Evolutionary conservation across 2,888 invertebrate species (phyloP).

Genomic region (Rotaria macrura): DNA sequence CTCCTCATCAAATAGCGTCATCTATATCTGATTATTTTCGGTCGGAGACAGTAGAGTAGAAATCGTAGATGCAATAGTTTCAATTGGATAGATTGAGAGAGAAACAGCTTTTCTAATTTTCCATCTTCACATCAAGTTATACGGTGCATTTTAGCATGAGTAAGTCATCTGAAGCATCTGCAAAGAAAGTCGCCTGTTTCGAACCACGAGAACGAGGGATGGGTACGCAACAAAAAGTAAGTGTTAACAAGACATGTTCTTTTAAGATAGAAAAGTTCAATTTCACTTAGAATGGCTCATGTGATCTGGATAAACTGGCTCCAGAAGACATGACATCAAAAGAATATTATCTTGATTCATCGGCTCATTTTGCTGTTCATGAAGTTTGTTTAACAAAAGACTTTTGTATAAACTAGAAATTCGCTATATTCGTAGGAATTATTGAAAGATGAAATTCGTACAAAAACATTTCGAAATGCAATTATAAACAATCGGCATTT

Average conservation of each 20-base stretch:
- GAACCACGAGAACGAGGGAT: not conserved
- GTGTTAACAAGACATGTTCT: not conserved
- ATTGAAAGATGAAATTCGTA: conserved; percentile 97
- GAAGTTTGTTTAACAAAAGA: conserved; percentile 55
- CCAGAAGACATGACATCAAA: conserved; percentile 83
- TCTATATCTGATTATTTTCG: not conserved
- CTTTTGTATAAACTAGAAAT: not conserved
- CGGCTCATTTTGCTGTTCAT: conserved; percentile 98
- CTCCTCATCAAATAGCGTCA: not conserved
- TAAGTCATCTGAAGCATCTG: not conserved
- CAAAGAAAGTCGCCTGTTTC: not conserved
- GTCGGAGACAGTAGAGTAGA: not conserved
- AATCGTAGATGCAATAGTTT: not conserved
- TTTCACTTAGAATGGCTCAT: not conserved
- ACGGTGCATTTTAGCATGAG: not conserved
- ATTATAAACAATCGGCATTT: conserved; percentile 99
- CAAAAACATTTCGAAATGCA: conserved; percentile 90
- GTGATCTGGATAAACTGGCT: not conserved
- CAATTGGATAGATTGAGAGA: not conserved
- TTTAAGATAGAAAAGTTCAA: not conserved
- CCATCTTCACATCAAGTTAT: not conserved
- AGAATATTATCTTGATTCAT: conserved; percentile 99
- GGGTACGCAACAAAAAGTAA: not conserved
- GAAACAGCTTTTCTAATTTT: not conserved
- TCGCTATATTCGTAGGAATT: conserved; percentile 62